Base-by-base conservation (phyloP, 2,113 vertebrate species). In the Antechinus flavipes region DNA sequence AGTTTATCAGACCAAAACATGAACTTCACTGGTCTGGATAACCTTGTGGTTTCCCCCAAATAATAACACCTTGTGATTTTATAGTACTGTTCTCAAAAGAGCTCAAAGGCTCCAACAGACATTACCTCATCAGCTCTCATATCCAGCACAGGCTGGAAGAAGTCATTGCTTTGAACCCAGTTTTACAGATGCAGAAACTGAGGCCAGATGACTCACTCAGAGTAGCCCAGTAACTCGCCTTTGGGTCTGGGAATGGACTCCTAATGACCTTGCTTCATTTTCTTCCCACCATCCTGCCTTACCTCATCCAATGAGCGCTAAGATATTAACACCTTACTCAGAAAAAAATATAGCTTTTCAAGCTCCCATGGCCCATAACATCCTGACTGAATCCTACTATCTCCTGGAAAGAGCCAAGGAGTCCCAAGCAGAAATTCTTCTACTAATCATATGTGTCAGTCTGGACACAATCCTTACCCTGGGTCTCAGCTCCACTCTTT, bases 21-120 rank as follows among this genome's bases (percentile, higher is more conserved):
- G 91, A 16, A 47, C 54, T 35, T 56, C 61, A 55, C 47, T 0
- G 26, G 3, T 22, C 27, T 24, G 47, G 25, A 8, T 90, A 93
- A 93, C 93, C 93, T 96, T 52, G 26, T 0, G 10, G 90, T 52
- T 42, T 54, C 90, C 54, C 30, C 1, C 0, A 6, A 47, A 54
- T 93, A 93, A 93, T 95, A 93, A 96, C 26, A 90, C 90, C 91
- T 90, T 91, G 8, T 1, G 84, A n/a, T 91, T 97, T 96, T 93
- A 97, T 24, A 96, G 94, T 53, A 54, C 49, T 91, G 76, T 89
- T 97, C 96, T 92, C 94, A 94, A 96, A 95, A 93, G 76, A 89
- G 53, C 94, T 95, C 93, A 93, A 94, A 95, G 96, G 54, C 54
- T 3, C 8, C 35, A n/a, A 47, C 92, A 95, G 92, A 84, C n/a